Base-by-base conservation (phyloP, 2,888 invertebrate genomes). In the Callosobruchus maculatus region DNA sequence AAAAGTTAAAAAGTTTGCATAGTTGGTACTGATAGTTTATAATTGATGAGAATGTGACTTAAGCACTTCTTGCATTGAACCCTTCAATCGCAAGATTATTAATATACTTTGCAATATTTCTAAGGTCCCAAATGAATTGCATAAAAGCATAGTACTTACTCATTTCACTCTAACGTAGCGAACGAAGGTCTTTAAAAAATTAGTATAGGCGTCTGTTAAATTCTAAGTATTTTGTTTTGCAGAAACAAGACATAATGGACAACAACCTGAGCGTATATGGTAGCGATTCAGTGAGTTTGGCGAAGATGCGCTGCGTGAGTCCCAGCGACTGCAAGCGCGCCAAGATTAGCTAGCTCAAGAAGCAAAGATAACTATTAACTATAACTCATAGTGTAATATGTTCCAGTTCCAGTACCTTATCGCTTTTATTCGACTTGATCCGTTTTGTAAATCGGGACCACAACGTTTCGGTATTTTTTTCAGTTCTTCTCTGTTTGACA, bases 341-440 rank as follows among this genome's bases (percentile, higher is more conserved):
- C 78, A 88, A 88, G 80, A 87, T 87, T 82, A 88, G 88, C 86
- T 88, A 87, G 88, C 87, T 85, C 82, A 78, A 76, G 74, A 76
- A 73, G 71, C 76, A 78, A n/a, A n/a, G n/a, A n/a, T n/a, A n/a
- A 7, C 9, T 49, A 13, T 7, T 18, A 18, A 49, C 18, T 5
- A 7, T 49, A 18, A 49, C 3, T 49, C 49, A 18, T 49, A 49
- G 49, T n/a, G 77, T 83, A 76, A 80, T 82, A 76, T 49, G 49
- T 49, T 49, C 49, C 49, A 49, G 49, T 49, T 49, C 49, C 5
- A 49, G 49, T 49, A 49, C 49, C 49, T 49, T 49, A 49, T 49
- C 13, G 3, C 13, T 49, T 49, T 7, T 18, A 49, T 72, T 82
- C 83, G 82, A 82, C 80, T 77, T 82, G 78, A 79, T 75, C 72